A percentile compares a stretch with the other conserved stretches of the same genome.
phyloP scores from a whole-genome alignment of 2,113 vertebrate genomes.

The Erythrocercus mccallii region DNA sequence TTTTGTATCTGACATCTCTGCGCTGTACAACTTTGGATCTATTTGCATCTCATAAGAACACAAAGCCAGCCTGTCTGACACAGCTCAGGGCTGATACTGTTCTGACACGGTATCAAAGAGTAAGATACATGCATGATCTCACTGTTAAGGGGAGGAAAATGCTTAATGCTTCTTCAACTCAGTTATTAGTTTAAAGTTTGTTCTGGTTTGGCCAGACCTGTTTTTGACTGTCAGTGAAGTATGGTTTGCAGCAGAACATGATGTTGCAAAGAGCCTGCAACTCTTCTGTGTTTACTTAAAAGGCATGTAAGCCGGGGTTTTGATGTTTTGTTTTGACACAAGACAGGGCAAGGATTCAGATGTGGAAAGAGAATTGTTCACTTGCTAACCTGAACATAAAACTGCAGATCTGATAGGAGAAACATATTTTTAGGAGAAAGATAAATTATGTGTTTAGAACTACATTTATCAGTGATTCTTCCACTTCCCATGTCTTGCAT shows the following conservation, averaged over 20 bases:
- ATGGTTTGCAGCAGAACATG: neutral
- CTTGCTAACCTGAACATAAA: neutral
- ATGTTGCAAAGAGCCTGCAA: neutral
- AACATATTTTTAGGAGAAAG: neutral
- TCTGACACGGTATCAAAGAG: neutral
- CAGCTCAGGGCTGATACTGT: neutral
- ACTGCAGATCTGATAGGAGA: neutral
- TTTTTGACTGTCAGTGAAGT: neutral
- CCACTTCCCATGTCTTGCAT: neutral
- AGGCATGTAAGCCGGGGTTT: neutral
- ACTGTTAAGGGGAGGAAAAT: neutral
- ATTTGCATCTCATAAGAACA: neutral
- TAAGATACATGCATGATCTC: neutral
- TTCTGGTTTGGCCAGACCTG: neutral
- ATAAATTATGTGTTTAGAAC: neutral
- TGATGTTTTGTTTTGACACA: neutral
- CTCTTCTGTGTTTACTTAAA: neutral
- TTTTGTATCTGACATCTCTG: neutral
- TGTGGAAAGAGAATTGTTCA: neutral
- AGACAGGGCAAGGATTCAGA: neutral
- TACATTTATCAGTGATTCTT: neutral
- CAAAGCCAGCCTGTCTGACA: neutral
- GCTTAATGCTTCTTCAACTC: neutral
- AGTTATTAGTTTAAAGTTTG: neutral
- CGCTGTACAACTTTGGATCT: neutral